Conservation (phyloP, 2,888 invertebrate genomes). For the Luperina testacea region DNA sequence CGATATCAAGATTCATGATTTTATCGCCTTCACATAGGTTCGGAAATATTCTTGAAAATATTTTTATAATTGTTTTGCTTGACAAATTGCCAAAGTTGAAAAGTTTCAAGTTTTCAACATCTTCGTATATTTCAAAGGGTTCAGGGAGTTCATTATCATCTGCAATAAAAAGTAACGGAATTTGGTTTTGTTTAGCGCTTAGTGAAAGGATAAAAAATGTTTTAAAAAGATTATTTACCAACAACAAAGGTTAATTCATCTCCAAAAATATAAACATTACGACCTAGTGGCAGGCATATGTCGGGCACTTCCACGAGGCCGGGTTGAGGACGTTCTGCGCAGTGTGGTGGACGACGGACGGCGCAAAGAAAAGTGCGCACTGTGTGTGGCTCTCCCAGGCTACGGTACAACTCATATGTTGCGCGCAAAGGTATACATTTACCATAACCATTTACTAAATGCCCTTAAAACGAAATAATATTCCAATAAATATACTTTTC, state of each 20-base stretch:
- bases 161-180: constrained; percentile 60
- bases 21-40: constrained; percentile 76
- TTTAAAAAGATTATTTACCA: constrained; percentile 67
- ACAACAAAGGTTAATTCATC: constrained; percentile 79
- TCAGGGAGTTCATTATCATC: constrained; percentile 66
- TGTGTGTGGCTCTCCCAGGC: constrained; percentile 86
- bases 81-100: constrained; percentile 83
- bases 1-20: constrained; percentile 87
- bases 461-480: constrained; percentile 70
- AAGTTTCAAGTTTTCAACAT: constrained; percentile 70
- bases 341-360: constrained; percentile 75
- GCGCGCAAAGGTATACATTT: constrained; percentile 83
- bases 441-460: constrained; percentile 77
- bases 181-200: neutral
- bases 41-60: constrained; percentile 87
- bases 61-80: constrained; percentile 77
- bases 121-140: constrained; percentile 41
- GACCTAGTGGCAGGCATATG: constrained; percentile 73
- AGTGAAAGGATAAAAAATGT: neutral
- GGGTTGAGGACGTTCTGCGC: constrained; percentile 66
- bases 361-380: constrained; percentile 81
- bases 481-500: constrained; percentile 1
- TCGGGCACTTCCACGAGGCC: constrained; percentile 70
- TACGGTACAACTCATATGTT: constrained; percentile 83
- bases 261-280: constrained; percentile 79